phyloP scores from a whole-genome alignment of 1,140 invertebrate genomes.

The Drosophila kikkawai region DNA sequence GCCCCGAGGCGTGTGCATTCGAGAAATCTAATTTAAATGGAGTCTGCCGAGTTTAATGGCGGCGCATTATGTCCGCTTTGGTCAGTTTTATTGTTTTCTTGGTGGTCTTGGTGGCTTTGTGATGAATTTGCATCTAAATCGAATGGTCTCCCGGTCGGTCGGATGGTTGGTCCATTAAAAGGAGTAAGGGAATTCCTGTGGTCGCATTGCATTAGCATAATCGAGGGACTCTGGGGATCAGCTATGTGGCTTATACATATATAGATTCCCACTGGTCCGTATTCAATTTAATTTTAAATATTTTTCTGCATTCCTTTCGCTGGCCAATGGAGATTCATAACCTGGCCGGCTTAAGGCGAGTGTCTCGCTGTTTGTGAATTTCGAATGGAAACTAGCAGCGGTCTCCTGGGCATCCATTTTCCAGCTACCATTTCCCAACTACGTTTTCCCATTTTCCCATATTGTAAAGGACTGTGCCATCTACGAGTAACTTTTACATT shows the following conservation, averaged over 20 bases:
- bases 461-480: slow-evolving; percentile 34
- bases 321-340: slow-evolving; percentile 33
- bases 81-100: slow-evolving; percentile 69
- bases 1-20: slow-evolving; percentile 32
- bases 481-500: slow-evolving; percentile 81
- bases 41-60: slow-evolving; percentile 29
- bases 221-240: slow-evolving; percentile 64
- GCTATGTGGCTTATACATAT: slow-evolving; percentile 41
- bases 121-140: slow-evolving; percentile 84
- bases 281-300: slow-evolving; percentile 54
- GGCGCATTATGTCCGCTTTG: slow-evolving; percentile 45
- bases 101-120: slow-evolving; percentile 55
- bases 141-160: slow-evolving; percentile 43
- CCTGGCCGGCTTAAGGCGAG: slow-evolving; percentile 21
- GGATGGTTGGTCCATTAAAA: slow-evolving; percentile 61
- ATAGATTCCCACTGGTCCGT: slow-evolving; percentile 6
- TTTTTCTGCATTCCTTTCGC: slow-evolving; percentile 27
- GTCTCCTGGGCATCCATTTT: neutral
- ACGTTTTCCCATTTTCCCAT: slow-evolving; percentile 4
- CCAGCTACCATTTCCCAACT: neutral
- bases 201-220: slow-evolving; percentile 72
- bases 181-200: slow-evolving; percentile 60
- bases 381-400: slow-evolving; percentile 22
- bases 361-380: slow-evolving; percentile 46
- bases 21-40: slow-evolving; percentile 57